phyloP scores from a whole-genome alignment of 1,140 invertebrate genomes.

The Chrysomallon squamiferum region DNA sequence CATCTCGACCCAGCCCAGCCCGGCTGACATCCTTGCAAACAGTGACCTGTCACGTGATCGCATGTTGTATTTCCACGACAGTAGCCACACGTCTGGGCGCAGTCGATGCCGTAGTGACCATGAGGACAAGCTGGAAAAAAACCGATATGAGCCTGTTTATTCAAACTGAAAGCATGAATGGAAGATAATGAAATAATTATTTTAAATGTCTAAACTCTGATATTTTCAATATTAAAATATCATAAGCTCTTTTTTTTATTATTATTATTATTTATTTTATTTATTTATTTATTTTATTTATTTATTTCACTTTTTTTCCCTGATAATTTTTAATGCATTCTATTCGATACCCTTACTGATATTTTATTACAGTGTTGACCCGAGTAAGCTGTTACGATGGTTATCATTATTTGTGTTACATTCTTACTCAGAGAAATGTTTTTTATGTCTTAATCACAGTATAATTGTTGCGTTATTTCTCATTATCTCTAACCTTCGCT shows the following conservation, averaged over 20 bases:
- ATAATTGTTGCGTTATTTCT: too few species aligned
- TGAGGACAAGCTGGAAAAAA: neutral
- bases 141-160: neutral
- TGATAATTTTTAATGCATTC: too few species aligned
- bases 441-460: too few species aligned
- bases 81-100: constrained; percentile 27
- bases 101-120: constrained; percentile 34
- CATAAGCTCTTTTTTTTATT: neutral
- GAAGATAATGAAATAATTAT: neutral
- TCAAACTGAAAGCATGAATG: neutral
- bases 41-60: constrained; percentile 31
- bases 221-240: too few species aligned
- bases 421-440: too few species aligned
- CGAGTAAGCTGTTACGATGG: too few species aligned
- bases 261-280: too few species aligned
- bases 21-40: constrained; percentile 25
- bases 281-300: too few species aligned
- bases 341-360: too few species aligned
- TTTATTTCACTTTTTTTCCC: too few species aligned
- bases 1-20: constrained; percentile 30
- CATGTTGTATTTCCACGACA: constrained; percentile 29
- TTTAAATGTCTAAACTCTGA: neutral
- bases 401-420: too few species aligned
- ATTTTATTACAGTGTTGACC: too few species aligned
- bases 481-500: constrained; percentile 35